A percentile compares a stretch with the other conserved stretches of the same genome.
Evolutionary conservation across 2,888 invertebrate genomes (phyloP).

Genomic region (Laspeyria flexula): DNA sequence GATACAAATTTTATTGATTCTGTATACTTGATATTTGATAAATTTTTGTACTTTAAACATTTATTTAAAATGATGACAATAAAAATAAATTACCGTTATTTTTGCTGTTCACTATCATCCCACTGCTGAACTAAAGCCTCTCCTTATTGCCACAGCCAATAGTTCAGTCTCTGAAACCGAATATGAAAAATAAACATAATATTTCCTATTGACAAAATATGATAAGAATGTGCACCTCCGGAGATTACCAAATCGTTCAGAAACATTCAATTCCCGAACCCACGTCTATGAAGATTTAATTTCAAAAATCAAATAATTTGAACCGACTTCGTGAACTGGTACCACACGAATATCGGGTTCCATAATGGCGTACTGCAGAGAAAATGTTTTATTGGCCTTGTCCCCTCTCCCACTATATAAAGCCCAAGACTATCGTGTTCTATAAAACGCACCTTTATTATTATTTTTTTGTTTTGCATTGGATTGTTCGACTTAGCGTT

Average conservation of each 20-base stretch:
- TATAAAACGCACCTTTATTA: conserved; percentile 57
- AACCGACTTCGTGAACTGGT: conserved; percentile 48
- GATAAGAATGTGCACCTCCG: conserved; percentile 19
- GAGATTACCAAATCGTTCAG: conserved; percentile 46
- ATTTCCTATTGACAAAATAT: conserved; percentile 3
- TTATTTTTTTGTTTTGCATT: conserved; percentile 58
- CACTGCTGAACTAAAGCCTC: too few relatives aligned
- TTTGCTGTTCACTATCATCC: too few relatives aligned
- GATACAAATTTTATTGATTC: too few relatives aligned
- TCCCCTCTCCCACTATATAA: conserved; percentile 57
- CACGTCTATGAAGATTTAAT: conserved; percentile 59
- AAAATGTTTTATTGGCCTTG: conserved; percentile 64
- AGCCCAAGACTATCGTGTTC: conserved; percentile 54
- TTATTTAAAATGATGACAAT: too few relatives aligned
- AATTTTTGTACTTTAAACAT: too few relatives aligned
- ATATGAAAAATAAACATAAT: too few relatives aligned
- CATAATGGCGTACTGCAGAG: conserved; percentile 57
- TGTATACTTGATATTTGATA: too few relatives aligned
- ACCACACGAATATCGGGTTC: conserved; percentile 63
- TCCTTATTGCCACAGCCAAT: too few relatives aligned
- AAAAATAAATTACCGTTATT: too few relatives aligned
- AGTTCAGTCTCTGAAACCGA: too few relatives aligned
- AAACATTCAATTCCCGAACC: conserved; percentile 49
- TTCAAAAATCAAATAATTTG: conserved; percentile 59
- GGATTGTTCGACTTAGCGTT: conserved; percentile 40